Conservation (phyloP, 2,888 invertebrate species). For the Morinoia aosen region DNA sequence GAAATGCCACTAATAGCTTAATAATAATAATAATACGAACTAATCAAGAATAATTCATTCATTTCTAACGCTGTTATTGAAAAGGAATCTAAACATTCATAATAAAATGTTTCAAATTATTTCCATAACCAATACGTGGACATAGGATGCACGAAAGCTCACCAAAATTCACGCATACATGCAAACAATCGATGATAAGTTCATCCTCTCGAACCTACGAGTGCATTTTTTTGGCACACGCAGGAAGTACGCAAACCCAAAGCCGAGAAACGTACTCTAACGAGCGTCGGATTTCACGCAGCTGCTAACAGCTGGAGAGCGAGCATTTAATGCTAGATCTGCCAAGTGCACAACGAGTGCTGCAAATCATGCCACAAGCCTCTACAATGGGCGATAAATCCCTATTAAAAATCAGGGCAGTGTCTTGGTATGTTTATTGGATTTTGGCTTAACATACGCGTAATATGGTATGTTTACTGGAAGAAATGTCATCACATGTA, state of each 20-base stretch:
- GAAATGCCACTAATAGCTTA: too few species aligned
- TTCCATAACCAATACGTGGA: background rate
- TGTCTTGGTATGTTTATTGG: too few species aligned
- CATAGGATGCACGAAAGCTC: background rate
- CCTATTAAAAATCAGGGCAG: too few species aligned
- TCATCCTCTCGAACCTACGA: background rate
- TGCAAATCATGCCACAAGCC: slow-evolving; percentile 17
- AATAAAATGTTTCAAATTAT: background rate
- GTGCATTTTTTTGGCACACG: background rate
- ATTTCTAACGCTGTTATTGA: too few species aligned
- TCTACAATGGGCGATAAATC: background rate
- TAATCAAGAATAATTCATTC: too few species aligned
- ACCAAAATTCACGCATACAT: background rate
- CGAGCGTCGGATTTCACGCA: background rate
- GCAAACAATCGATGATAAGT: background rate
- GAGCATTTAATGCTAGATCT: background rate
- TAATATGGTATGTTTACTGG: too few species aligned
- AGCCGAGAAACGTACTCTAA: background rate
- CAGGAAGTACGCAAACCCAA: background rate
- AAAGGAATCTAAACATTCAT: too few species aligned
- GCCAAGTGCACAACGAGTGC: background rate
- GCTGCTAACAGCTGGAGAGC: background rate
- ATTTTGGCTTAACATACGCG: too few species aligned
- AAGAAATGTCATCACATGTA: too few species aligned
- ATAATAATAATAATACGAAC: too few species aligned